These are phyloP conservation scores for Arctia plantaginis DNA, from an alignment of 2,888 invertebrate species.

Conservation along the genomic window DNA sequence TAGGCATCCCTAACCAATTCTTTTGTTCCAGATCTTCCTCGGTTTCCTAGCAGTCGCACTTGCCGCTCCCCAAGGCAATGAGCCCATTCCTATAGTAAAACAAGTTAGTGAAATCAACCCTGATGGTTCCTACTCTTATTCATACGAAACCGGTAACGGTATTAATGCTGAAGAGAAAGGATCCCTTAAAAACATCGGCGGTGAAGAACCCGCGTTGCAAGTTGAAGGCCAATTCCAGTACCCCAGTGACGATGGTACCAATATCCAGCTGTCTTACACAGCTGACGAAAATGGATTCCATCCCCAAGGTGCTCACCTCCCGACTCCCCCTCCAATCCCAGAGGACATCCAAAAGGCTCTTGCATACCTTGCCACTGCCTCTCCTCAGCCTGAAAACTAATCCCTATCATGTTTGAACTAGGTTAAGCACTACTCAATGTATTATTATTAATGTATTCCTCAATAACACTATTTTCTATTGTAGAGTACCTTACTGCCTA, in stretches of 20 bases:
- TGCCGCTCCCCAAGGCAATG: conserved; percentile 75
- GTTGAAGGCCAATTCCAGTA: conserved; percentile 89
- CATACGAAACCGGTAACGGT: conserved; percentile 89
- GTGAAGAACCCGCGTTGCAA: conserved; percentile 81
- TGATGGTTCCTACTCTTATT: conserved; percentile 87
- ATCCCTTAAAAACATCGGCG: conserved; percentile 84
- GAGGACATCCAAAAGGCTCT: conserved; percentile 89
- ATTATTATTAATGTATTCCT: conserved; percentile 30
- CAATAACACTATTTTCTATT: conserved; percentile 36
- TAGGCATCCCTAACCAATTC: conserved; percentile 10
- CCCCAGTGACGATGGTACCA: conserved; percentile 87
- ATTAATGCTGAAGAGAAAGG: conserved; percentile 87
- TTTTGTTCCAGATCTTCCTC: conserved; percentile 73
- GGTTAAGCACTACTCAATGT: conserved; percentile 45
- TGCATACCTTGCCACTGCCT: conserved; percentile 88
- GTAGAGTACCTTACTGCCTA: conserved; percentile 32
- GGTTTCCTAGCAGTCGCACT: conserved; percentile 71
- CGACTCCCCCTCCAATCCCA: conserved; percentile 90
- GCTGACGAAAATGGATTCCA: conserved; percentile 91
- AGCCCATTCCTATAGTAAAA: conserved; percentile 83
- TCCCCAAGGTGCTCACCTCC: conserved; percentile 87
- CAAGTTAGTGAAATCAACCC: conserved; percentile 85
- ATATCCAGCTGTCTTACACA: conserved; percentile 87
- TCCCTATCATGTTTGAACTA: conserved; percentile 39
- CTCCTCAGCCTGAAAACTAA: conserved; percentile 78